Evolutionary conservation across 2,888 invertebrate genomes (phyloP), one percentile per base, ranked within the genome.

Genomic region (Ornithoptera priamus): DNA sequence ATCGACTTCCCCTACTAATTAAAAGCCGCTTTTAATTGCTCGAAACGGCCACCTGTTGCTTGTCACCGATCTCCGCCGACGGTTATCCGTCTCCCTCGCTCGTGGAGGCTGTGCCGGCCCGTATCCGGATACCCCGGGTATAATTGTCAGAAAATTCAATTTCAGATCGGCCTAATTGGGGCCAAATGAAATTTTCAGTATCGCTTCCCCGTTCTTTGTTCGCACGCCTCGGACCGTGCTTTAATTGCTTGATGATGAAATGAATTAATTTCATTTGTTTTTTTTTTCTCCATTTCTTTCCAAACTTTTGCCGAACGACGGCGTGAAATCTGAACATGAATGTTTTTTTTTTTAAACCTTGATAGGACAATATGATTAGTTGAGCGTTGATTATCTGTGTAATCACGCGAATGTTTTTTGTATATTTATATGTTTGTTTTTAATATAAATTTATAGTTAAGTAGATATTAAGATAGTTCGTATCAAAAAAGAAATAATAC

Each of bases 1-100:
- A 91, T 87, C 86, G 83, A 83, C 79, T 85, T 87, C 92, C 92
- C 92, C 89, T 84, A 86, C 90, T 92, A 92, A 93, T 93, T 93
- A 92, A 89, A 91, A 88, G 81, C 83, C 82, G 80, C 81, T 92
- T 92, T 93, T 93, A 93, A 93, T 93, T 93, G 92, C 88, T 86
- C 78, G 79, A 86, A 84, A 87, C 80, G 81, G 84, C 86, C 90
- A 93, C 93, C 92, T 93, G 93, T 93, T 93, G 93, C 90, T 72
- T 70, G 59, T 76, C 77, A 77, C 81, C 78, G 76, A 81, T 81
- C 78, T 76, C 76, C 75, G 79, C 74, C 70, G 70, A 46, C 76
- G 69, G 72, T 68, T 71, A 63, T 68, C 63, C 72, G 76, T 75
- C 77, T 85, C 86, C 72, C 81, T 80, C 72, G 82, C 80, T 10